phyloP scores from a whole-genome alignment of 2,113 vertebrate genomes.

The Prochilodus magdalenae region DNA sequence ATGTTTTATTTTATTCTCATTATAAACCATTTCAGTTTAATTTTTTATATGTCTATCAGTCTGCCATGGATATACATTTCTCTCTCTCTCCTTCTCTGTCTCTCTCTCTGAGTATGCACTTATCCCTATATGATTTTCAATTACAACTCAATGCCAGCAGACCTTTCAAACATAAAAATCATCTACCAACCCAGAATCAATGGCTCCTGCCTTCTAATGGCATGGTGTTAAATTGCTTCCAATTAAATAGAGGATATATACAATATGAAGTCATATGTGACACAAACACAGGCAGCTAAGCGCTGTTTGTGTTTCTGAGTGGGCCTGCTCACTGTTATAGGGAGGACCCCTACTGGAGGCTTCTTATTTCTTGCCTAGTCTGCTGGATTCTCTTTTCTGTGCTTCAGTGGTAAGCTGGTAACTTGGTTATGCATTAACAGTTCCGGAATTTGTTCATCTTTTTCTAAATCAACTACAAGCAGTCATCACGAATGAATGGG shows the following conservation, averaged over 20 bases:
- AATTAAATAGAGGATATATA: constrained; percentile 64
- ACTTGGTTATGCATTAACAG: background rate
- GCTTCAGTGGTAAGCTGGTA: background rate
- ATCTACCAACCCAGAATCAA: constrained; percentile 64
- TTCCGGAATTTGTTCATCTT: background rate
- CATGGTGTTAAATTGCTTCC: constrained; percentile 62
- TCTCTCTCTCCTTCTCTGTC: constrained; percentile 33
- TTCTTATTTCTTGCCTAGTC: constrained; percentile 35
- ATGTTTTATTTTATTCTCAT: too few species aligned
- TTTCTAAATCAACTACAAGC: background rate
- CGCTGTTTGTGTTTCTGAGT: constrained; percentile 42
- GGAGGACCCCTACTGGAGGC: constrained; percentile 70
- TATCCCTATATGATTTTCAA: constrained; percentile 66
- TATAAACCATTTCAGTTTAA: too few species aligned
- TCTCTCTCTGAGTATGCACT: constrained; percentile 48
- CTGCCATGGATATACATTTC: constrained; percentile 27
- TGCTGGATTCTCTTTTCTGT: background rate
- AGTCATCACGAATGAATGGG: background rate
- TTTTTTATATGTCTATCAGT: too few species aligned
- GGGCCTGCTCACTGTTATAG: constrained; percentile 59
- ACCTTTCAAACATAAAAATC: constrained; percentile 70
- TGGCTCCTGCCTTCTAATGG: constrained; percentile 65
- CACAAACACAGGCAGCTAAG: constrained; percentile 37
- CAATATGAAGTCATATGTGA: constrained; percentile 54
- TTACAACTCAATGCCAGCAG: constrained; percentile 67